Percentiles rank a stretch among this genome's conserved stretches.
Conservation (phyloP, 2,888 invertebrate species). For the Gandaritis pyraliata region DNA sequence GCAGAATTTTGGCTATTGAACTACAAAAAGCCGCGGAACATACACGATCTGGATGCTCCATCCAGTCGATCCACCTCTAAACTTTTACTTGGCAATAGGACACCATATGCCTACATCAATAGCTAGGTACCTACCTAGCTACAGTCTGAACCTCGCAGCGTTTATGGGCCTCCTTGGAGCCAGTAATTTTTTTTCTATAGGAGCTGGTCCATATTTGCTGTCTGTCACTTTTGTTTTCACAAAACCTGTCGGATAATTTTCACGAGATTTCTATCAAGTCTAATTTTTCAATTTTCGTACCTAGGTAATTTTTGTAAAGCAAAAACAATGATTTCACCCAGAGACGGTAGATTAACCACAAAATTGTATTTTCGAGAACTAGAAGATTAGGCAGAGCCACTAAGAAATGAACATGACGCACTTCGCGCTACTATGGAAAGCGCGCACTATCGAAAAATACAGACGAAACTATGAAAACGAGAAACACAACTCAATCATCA, state of each 20-base stretch:
- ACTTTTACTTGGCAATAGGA: too few relatives aligned
- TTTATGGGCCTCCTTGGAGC: too few relatives aligned
- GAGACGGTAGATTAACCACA: neutral
- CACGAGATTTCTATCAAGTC: neutral
- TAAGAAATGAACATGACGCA: conserved; percentile 73
- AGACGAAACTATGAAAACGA: conserved; percentile 81
- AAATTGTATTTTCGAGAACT: conserved; percentile 8
- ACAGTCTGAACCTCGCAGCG: too few relatives aligned
- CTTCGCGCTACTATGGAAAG: conserved; percentile 83
- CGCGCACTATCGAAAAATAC: conserved; percentile 78
- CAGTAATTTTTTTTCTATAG: too few relatives aligned
- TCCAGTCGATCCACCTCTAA: too few relatives aligned
- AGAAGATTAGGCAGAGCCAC: neutral
- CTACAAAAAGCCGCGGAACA: too few relatives aligned
- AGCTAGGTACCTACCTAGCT: too few relatives aligned
- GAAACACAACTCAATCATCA: conserved; percentile 81
- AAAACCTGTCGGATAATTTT: neutral
- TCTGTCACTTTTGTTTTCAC: too few relatives aligned
- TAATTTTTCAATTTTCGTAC: neutral
- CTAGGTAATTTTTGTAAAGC: neutral
- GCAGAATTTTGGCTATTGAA: too few relatives aligned
- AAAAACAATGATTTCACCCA: conserved; percentile 6
- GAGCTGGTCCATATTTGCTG: too few relatives aligned
- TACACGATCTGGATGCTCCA: too few relatives aligned
- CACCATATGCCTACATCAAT: too few relatives aligned